Base-by-base conservation (phyloP, 2,888 invertebrate genomes). In the Acleris laterana region DNA sequence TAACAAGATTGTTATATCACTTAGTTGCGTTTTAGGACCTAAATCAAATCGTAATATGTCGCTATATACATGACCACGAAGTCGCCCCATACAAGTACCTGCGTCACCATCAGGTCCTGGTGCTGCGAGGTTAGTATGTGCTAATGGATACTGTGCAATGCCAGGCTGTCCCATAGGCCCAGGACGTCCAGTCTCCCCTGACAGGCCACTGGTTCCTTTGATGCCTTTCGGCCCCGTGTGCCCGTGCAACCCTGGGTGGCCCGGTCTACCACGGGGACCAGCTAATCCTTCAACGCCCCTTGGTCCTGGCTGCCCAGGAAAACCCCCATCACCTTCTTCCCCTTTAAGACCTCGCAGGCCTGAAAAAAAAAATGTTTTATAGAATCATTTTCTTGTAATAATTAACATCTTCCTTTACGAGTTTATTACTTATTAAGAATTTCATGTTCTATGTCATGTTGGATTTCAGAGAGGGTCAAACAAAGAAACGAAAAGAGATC, bases 41-140 rank as follows among this genome's bases (percentile, higher is more conserved):
- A 6, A 6, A 7, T 25, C 25, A 25, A 25, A 25, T 25, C 25
- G 7, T 7, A 25, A 6, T 7, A 25, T 25, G 25, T 25, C 7
- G 25, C 25, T 25, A 25, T 3, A 25, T 13, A 38, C 3, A 38
- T 13, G 13, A 38, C 13, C 4, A 1, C 13, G 38, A 38, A 13
- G 38, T 38, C 13, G 46, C 16, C 32, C 9, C 62, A 53, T 53
- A 13, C 46, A 48, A 84, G 84, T 79, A 80, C 95, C 95, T 48
- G 89, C 86, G 0, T 94, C 82, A 55, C 97, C 97, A 7, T 88
- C 88, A 55, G 88, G 91, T 62, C 96, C 96, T 44, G 87, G 85
- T 28, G 87, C 86, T 25, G 89, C 83, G 0, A 22, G 7, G 71
- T 70, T 78, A 1, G 79, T 93, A 77, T 78, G 72, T 42, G 80